These are phyloP conservation scores for Thera obeliscata DNA, from an alignment of 2,888 invertebrate species.

Conservation along the genomic window DNA sequence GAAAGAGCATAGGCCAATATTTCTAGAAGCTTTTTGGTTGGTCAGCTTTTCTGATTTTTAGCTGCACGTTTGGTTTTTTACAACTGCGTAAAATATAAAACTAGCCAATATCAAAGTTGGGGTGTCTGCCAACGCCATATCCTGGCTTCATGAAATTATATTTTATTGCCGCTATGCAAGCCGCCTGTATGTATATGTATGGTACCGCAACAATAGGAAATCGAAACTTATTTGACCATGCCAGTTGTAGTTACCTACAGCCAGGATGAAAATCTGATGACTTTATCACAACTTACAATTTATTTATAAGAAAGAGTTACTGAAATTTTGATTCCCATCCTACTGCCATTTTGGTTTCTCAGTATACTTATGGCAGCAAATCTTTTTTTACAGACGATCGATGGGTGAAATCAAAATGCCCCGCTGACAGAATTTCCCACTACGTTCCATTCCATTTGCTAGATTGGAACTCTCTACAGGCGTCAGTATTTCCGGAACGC, in stretches of 20 bases:
- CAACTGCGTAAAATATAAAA: conserved; percentile 9
- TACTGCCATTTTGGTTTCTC: no score
- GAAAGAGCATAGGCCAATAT: not conserved
- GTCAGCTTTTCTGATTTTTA: conserved; percentile 5
- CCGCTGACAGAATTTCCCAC: no score
- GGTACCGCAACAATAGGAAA: not conserved
- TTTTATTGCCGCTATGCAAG: conserved; percentile 13
- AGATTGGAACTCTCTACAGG: no score
- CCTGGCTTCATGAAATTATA: conserved; percentile 9
- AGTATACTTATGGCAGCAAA: no score
- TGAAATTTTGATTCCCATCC: no score
- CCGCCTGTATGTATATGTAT: not conserved
- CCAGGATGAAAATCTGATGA: no score
- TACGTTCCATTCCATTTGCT: no score
- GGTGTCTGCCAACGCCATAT: conserved; percentile 14
- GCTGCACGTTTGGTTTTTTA: conserved; percentile 1
- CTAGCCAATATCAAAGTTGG: conserved; percentile 12
- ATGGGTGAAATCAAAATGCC: no score
- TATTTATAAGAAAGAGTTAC: no score
- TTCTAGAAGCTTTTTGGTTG: not conserved
- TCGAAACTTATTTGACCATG: not conserved
- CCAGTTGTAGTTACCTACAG: not conserved
- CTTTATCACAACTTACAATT: no score
- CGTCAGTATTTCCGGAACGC: no score
- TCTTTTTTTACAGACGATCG: no score